Conservation (phyloP, 1,140 invertebrate species). For the Leptinotarsa texana region DNA sequence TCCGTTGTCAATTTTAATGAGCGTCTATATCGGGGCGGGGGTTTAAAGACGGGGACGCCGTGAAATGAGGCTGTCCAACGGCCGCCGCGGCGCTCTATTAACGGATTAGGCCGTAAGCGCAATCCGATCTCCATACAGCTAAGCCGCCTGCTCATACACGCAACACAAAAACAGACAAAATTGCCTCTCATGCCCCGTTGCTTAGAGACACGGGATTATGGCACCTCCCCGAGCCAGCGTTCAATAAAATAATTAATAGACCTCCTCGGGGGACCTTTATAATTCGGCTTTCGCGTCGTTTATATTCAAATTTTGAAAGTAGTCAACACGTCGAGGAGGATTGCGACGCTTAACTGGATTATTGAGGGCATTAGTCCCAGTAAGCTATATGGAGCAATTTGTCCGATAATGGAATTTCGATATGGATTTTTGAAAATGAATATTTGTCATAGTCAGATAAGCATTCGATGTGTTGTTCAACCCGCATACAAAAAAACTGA, state of each 20-base stretch:
- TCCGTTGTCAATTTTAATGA: background rate
- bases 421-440: background rate
- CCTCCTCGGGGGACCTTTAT: slow-evolving; percentile 41
- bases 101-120: slow-evolving; percentile 39
- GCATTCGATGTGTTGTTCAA: too few species aligned
- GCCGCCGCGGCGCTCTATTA: slow-evolving; percentile 36
- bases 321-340: background rate
- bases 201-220: slow-evolving; percentile 46
- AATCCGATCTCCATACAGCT: slow-evolving; percentile 40
- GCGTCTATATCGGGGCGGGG: background rate
- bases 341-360: slow-evolving; percentile 5
- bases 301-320: slow-evolving; percentile 49
- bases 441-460: background rate
- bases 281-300: slow-evolving; percentile 36
- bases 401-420: background rate
- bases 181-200: slow-evolving; percentile 47
- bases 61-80: slow-evolving; percentile 38
- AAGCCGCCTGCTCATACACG: slow-evolving; percentile 33
- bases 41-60: slow-evolving; percentile 26
- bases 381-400: slow-evolving; percentile 4
- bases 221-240: slow-evolving; percentile 42
- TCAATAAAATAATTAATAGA: slow-evolving; percentile 55
- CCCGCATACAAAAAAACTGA: too few species aligned
- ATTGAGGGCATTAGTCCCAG: background rate
- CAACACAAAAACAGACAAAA: slow-evolving; percentile 47